Conservation (phyloP, 2,888 invertebrate genomes). For the Philaethria dido region DNA sequence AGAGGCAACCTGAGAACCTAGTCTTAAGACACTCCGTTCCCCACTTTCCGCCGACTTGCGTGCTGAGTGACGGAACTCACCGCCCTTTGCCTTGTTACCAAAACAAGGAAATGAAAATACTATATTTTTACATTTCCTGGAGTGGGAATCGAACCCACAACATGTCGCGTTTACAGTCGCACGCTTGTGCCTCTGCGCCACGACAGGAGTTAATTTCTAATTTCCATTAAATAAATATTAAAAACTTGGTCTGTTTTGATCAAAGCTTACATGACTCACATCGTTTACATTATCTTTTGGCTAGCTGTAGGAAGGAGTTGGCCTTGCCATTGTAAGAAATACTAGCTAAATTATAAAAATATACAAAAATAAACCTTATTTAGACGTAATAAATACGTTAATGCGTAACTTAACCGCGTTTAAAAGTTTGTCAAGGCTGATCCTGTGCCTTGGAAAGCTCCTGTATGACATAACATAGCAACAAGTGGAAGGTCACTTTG, state of each 20-base stretch:
- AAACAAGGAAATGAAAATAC: too few relatives aligned
- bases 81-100: too few relatives aligned
- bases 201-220: conserved; percentile 3
- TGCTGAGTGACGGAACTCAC: too few relatives aligned
- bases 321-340: conserved; percentile 58
- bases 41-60: too few relatives aligned
- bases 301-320: conserved; percentile 66
- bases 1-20: too few relatives aligned
- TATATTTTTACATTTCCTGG: too few relatives aligned
- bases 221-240: conserved; percentile 14
- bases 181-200: too few relatives aligned
- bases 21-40: too few relatives aligned
- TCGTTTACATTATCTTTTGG: conserved; percentile 61
- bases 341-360: conserved; percentile 42
- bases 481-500: conserved; percentile 23
- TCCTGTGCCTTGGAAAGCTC: conserved; percentile 25
- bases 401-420: background rate
- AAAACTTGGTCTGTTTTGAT: conserved; percentile 26
- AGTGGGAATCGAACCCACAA: too few relatives aligned
- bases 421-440: conserved; percentile 1
- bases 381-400: background rate
- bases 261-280: conserved; percentile 52
- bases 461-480: conserved; percentile 27
- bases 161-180: too few relatives aligned
- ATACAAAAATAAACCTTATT: conserved; percentile 27